phyloP scores from a whole-genome alignment of 2,888 invertebrate genomes.

The Xestia c-nigrum region DNA sequence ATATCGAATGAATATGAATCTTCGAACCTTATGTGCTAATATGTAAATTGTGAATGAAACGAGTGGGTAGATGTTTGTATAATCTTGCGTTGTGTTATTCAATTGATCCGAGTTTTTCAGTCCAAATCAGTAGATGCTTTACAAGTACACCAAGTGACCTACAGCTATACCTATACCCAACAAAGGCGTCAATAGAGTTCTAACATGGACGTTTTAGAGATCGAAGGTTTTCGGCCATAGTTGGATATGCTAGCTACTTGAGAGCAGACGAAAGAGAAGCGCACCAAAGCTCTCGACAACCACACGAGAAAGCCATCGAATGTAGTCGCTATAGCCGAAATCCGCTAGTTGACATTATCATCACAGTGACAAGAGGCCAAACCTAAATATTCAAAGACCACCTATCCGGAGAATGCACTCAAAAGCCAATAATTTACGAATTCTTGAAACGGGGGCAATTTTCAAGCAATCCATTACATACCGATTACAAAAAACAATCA shows the following conservation, averaged over 20 bases:
- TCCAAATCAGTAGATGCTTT: neutral
- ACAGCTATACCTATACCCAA: neutral
- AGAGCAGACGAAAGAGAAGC: too few species aligned
- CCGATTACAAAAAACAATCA: neutral
- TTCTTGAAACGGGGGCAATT: neutral
- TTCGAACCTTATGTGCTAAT: neutral
- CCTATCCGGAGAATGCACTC: neutral
- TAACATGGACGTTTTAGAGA: neutral
- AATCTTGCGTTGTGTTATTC: neutral
- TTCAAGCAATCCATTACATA: neutral
- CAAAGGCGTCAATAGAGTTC: neutral
- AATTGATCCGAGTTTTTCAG: neutral
- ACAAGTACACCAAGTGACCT: neutral
- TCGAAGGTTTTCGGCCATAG: neutral
- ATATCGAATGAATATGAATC: neutral
- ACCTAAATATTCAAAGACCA: neutral
- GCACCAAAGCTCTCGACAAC: too few species aligned
- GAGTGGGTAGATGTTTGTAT: neutral
- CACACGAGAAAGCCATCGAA: too few species aligned
- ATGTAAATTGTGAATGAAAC: neutral
- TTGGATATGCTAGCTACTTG: neutral
- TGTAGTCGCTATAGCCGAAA: too few species aligned
- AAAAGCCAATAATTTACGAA: neutral
- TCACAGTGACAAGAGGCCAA: too few species aligned
- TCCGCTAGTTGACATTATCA: too few species aligned